A percentile compares a stretch with the other conserved stretches of the same genome.
Conservation (phyloP, 2,113 vertebrate genomes). For the Sturnira hondurensis region DNA sequence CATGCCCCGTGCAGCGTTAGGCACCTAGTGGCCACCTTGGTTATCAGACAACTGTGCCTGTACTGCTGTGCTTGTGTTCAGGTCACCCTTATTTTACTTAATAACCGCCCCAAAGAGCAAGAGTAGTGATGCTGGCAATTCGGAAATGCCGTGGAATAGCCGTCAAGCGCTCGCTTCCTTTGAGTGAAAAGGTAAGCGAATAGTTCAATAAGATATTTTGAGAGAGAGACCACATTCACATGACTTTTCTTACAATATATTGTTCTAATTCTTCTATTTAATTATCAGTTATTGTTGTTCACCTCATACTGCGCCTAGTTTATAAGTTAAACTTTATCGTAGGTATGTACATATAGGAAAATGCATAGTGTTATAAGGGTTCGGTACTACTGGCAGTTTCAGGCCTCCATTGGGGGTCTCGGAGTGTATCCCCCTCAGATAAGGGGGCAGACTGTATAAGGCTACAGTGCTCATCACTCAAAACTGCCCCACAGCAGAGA, state of each 20-base stretch:
- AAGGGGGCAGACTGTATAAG: background rate
- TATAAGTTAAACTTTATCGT: background rate
- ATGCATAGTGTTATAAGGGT: too few relatives aligned
- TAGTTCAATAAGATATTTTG: background rate
- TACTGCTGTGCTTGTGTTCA: background rate
- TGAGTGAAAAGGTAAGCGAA: background rate
- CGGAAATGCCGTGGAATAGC: background rate
- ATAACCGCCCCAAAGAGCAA: background rate
- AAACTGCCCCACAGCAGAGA: background rate
- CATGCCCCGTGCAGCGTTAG: fast-evolving
- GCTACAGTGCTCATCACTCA: background rate
- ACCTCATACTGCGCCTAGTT: background rate
- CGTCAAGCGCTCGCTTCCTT: background rate
- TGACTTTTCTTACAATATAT: background rate
- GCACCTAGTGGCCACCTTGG: background rate
- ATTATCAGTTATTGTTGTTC: background rate
- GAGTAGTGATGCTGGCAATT: background rate
- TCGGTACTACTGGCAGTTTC: background rate
- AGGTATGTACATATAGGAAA: too few relatives aligned
- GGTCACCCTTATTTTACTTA: background rate
- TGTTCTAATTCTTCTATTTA: background rate
- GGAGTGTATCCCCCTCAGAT: background rate
- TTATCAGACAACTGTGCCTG: background rate
- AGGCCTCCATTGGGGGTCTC: background rate
- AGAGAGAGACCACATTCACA: background rate